Conservation (phyloP, 37 sponge, comb jelly and placozoan genomes). For the Hormiphora californensis region DNA sequence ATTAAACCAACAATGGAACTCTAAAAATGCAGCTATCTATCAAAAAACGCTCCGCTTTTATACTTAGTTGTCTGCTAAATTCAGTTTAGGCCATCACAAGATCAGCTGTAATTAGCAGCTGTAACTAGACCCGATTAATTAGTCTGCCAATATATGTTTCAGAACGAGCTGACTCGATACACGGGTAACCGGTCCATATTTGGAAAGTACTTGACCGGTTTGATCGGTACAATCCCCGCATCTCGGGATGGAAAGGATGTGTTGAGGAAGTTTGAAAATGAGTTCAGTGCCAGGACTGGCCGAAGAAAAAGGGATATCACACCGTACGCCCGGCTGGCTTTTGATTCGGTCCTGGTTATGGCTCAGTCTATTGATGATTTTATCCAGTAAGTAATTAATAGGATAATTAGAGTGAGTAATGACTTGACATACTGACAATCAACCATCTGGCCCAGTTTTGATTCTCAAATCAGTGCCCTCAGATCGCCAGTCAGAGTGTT, state of each 20-base stretch:
- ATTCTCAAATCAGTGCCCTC: too few relatives aligned
- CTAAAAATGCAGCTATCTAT: too few relatives aligned
- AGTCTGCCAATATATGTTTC: too few relatives aligned
- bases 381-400: neutral
- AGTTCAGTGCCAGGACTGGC: neutral
- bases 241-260: conserved; percentile 5
- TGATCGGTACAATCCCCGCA: conserved; percentile 24
- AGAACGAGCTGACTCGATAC: conserved; percentile 15
- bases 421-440: too few relatives aligned
- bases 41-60: too few relatives aligned
- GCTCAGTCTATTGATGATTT: neutral
- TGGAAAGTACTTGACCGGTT: neutral
- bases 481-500: too few relatives aligned
- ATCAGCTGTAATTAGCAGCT: too few relatives aligned
- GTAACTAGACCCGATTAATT: too few relatives aligned
- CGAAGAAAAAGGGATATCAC: neutral
- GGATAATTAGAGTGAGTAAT: neutral
- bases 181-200: neutral
- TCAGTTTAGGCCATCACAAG: too few relatives aligned
- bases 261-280: neutral
- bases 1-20: too few relatives aligned
- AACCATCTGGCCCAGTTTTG: too few relatives aligned
- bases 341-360: conserved; percentile 17
- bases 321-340: conserved; percentile 17
- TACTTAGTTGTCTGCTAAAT: too few relatives aligned